A percentile compares a stretch with the other conserved stretches of the same genome.
phyloP scores from a whole-genome alignment of 2,888 invertebrate genomes.

The Agrenia bidenticulata region DNA sequence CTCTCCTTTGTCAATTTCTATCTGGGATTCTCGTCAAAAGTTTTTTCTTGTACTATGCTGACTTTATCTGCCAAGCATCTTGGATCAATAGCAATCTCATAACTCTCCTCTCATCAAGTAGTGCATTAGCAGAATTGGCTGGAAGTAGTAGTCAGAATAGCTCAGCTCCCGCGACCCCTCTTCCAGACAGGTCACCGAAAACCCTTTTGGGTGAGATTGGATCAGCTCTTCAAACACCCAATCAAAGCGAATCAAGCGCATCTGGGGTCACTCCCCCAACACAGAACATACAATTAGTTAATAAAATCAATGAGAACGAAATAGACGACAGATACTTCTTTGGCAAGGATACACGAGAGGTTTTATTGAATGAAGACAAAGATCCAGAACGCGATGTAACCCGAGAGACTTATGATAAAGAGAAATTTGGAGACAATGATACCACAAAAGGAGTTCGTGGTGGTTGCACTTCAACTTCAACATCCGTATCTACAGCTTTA shows the following conservation, averaged over 20 bases:
- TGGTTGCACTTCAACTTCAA: background rate
- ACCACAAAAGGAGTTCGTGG: too few relatives aligned
- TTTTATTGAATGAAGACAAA: background rate
- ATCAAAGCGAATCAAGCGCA: background rate
- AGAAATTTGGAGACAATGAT: background rate
- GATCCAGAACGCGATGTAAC: background rate
- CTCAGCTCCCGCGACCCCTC: conserved; percentile 35
- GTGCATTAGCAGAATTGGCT: conserved; percentile 36
- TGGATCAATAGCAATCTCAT: conserved; percentile 49
- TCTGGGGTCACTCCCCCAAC: background rate
- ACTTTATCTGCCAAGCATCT: conserved; percentile 46
- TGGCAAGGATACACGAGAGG: background rate
- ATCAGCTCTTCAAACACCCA: conserved; percentile 17
- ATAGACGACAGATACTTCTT: background rate
- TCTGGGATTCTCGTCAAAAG: conserved; percentile 51
- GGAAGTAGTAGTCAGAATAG: conserved; percentile 44
- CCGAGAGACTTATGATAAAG: background rate
- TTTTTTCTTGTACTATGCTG: conserved; percentile 49
- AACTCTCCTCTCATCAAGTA: conserved; percentile 39
- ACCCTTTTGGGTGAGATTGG: conserved; percentile 22
- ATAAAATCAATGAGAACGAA: background rate
- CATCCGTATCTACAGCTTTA: conserved; percentile 43
- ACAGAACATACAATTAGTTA: background rate
- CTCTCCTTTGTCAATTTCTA: conserved; percentile 49
- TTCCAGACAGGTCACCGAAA: conserved; percentile 33